Evolutionary conservation across 30 jellyfish, hydroid and myxozoan species (phyloP), one percentile per base, ranked within the genome.

Genomic region (Haliclystus octoradiatus): DNA sequence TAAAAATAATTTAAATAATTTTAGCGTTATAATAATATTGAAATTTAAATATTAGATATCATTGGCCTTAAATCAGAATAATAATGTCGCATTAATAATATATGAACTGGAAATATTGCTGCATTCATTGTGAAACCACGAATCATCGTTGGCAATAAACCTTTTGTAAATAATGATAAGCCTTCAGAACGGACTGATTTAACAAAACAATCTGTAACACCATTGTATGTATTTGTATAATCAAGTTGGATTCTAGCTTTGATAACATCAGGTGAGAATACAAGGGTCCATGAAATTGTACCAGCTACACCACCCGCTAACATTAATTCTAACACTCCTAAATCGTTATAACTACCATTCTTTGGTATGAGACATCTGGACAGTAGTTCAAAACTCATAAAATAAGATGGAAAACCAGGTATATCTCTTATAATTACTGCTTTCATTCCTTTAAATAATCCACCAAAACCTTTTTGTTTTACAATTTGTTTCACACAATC

Each of bases 241-340:
- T 79, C 96, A 26, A 78, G 74, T 52, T 86, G 96, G 61, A 77
- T 86, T n/a, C 96, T 85, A 66, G 94, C 65, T 78, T 86, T 86
- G 50, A 86, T 86, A 15, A 71, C 96, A 65, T 86, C 96, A 30
- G 92, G 76, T 28, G 96, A 94, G 52, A 86, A 86, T 5, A 47
- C 96, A 3, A 71, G 66, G 22, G 94, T 53, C 96, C 96, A 86
- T 15, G 96, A 86, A 9, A 86, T 68, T 28, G 96, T 62, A 19
- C 96, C 96, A 31, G 96, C 94, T 50, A 74, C 40, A 15, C 96
- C 96, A 22, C 96, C 96, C n/a, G 94, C 93, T 47, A 78, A 69
- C 70, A 80, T 47, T 22, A 78, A 69, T 19, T 86, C 81, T 32
- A 78, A 5, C 33, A 85, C 84, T 28, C 94, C 94, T 35, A 86